Evolutionary conservation across 2,113 vertebrate genomes (phyloP).

Genomic region (Sphyrna mokarran): DNA sequence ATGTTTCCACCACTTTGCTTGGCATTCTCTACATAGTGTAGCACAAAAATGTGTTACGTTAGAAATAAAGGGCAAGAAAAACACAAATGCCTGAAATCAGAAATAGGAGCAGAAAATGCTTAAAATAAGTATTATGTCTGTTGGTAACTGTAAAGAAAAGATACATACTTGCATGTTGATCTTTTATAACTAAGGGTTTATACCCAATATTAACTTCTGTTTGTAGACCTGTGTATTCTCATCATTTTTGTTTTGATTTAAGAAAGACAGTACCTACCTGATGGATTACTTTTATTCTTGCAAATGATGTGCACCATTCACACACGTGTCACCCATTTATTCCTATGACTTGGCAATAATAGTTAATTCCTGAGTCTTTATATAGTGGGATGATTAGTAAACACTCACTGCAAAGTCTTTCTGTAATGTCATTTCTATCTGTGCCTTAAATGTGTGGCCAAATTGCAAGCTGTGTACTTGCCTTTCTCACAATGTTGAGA

Average conservation of each 20-base stretch:
- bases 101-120: background rate
- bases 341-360: background rate
- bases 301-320: background rate
- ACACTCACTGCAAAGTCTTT: too few relatives aligned
- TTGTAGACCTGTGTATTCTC: background rate
- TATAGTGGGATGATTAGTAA: too few relatives aligned
- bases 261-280: background rate
- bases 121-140: too few relatives aligned
- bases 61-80: background rate
- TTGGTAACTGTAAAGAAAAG: background rate
- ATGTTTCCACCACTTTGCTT: background rate
- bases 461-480: background rate
- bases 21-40: background rate
- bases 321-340: background rate
- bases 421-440: background rate
- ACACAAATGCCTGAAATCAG: background rate
- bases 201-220: background rate
- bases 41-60: background rate
- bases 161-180: background rate
- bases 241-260: background rate
- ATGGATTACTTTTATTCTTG: background rate
- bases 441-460: background rate
- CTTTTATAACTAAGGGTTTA: background rate
- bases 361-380: background rate
- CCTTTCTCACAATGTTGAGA: background rate